phyloP scores from a whole-genome alignment of 1,140 invertebrate genomes.

The Brachionus plicatilis region DNA sequence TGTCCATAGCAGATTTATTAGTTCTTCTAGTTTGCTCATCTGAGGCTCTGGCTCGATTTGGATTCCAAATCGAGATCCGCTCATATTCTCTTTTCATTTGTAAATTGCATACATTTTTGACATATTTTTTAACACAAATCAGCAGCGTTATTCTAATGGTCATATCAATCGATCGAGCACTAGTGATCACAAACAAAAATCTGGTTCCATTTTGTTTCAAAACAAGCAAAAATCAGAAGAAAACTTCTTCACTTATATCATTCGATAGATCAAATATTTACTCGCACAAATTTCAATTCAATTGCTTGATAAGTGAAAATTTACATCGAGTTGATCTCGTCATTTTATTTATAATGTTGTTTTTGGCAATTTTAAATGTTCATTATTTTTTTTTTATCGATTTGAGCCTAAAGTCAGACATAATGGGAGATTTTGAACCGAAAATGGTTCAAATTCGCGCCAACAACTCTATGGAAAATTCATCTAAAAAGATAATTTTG shows the following conservation, averaged over 20 bases:
- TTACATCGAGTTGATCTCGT: slow-evolving; percentile 8
- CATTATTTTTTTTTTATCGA: slow-evolving; percentile 34
- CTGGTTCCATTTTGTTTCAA: not conserved
- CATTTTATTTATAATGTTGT: not conserved
- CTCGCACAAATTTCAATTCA: not conserved
- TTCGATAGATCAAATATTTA: not conserved
- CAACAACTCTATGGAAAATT: not conserved
- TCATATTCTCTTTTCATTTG: not conserved
- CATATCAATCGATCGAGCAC: slow-evolving; percentile 11
- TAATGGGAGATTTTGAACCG: not conserved
- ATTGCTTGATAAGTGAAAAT: not conserved
- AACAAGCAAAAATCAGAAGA: not conserved
- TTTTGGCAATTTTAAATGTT: not conserved
- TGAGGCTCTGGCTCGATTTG: not conserved
- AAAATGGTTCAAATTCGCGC: not conserved
- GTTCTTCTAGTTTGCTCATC: slow-evolving; percentile 2
- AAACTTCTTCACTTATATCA: not conserved
- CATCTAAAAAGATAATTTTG: not conserved
- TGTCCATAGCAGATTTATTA: slow-evolving; percentile 20
- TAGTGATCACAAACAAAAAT: slow-evolving; percentile 5
- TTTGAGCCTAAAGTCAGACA: not conserved
- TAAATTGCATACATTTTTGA: slow-evolving; percentile 37
- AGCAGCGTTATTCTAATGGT: slow-evolving; percentile 3
- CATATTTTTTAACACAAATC: slow-evolving; percentile 38
- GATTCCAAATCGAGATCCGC: slow-evolving; percentile 16